phyloP scores from a whole-genome alignment of 2,113 vertebrate species.

The Camelus bactrianus region DNA sequence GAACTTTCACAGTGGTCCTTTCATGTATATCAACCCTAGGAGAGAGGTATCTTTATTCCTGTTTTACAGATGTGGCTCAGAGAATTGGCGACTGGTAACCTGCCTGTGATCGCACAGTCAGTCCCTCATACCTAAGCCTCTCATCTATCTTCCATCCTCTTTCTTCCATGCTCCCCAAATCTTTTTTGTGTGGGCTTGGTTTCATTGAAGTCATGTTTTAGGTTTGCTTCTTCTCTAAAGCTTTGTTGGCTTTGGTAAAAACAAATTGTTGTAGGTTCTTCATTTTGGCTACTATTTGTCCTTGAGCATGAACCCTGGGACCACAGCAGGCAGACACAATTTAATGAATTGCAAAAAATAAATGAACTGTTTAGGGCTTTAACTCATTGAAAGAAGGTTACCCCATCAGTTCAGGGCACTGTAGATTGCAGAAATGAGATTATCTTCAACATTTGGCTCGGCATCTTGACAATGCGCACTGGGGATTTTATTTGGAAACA shows the following conservation, averaged over 20 bases:
- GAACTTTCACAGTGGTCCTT: neutral
- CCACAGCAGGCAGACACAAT: neutral
- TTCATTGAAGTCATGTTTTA: conserved; percentile 28
- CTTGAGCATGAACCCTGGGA: neutral
- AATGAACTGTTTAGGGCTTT: conserved; percentile 17
- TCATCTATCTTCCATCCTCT: neutral
- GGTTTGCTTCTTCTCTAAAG: conserved; percentile 34
- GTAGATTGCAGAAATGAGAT: conserved; percentile 16
- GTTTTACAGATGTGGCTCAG: conserved; percentile 36
- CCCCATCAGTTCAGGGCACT: neutral
- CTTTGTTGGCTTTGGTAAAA: conserved; percentile 41
- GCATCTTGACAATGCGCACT: neutral
- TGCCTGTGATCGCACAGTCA: neutral
- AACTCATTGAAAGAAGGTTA: conserved; percentile 13
- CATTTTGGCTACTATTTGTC: conserved; percentile 37
- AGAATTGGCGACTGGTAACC: neutral
- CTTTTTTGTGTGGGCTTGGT: neutral
- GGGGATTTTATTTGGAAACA: conserved; percentile 44
- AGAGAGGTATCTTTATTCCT: neutral
- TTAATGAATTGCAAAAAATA: conserved; percentile 14
- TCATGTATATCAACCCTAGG: conserved; percentile 12
- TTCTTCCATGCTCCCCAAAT: neutral
- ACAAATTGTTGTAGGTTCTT: conserved; percentile 10
- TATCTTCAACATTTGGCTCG: conserved; percentile 33
- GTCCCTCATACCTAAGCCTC: neutral